Evolutionary conservation across 2,888 invertebrate species (phyloP).

Genomic region (Rhyacophila evoluta): DNA sequence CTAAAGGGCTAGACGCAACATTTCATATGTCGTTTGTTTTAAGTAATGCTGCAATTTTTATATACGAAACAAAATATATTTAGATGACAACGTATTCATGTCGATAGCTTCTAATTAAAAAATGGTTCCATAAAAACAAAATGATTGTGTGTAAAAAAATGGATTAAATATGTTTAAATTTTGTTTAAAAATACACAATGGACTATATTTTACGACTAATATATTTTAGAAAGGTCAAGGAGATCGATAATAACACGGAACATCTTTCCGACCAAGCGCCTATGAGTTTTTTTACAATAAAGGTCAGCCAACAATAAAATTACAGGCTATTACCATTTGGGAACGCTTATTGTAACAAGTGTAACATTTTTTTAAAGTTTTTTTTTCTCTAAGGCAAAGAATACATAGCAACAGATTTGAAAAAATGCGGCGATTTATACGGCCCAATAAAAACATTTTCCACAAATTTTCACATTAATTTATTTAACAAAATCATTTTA

Average conservation of each 20-base stretch:
- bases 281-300: slow-evolving; percentile 33
- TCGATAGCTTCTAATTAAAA: too few species aligned
- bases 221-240: slow-evolving; percentile 47
- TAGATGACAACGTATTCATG: too few species aligned
- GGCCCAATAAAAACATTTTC: not conserved
- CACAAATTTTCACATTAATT: not conserved
- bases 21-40: too few species aligned
- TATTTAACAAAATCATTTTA: not conserved
- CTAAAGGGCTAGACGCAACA: too few species aligned
- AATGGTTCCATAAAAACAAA: too few species aligned
- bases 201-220: not conserved
- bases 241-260: slow-evolving; percentile 42
- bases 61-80: too few species aligned
- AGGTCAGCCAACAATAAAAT: slow-evolving; percentile 35
- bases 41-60: too few species aligned
- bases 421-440: not conserved
- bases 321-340: slow-evolving; percentile 39
- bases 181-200: not conserved
- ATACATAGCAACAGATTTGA: not conserved
- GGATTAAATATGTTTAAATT: not conserved
- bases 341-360: not conserved
- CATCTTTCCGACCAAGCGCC: slow-evolving; percentile 32
- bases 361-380: not conserved
- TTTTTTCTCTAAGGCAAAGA: not conserved
- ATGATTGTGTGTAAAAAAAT: too few species aligned